A percentile compares a stretch with the other conserved stretches of the same genome.
Evolutionary conservation across 2,113 vertebrate species (phyloP).

Genomic region (Beaufortia kweichowensis): DNA sequence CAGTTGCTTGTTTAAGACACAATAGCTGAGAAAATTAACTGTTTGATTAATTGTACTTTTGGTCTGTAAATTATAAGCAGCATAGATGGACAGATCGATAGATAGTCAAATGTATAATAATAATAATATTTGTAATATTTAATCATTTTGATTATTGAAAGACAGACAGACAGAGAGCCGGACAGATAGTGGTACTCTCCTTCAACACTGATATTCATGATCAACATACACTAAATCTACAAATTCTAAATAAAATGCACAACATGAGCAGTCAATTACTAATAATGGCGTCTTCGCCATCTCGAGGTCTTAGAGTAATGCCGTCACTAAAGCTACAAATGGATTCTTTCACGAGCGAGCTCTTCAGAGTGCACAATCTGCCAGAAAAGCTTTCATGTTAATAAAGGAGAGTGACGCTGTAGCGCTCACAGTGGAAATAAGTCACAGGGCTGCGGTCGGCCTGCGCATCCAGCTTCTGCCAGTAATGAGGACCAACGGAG

Average conservation of each 20-base stretch:
- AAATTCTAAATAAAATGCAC: slow-evolving; percentile 35
- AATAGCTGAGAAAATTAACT: slow-evolving; percentile 36
- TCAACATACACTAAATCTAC: not conserved
- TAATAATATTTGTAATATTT: too few species aligned
- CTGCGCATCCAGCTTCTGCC: slow-evolving; percentile 39
- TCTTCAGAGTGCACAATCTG: slow-evolving; percentile 52
- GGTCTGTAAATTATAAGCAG: too few species aligned
- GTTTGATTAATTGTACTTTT: too few species aligned
- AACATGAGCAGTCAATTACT: slow-evolving; percentile 47
- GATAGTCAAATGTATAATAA: too few species aligned
- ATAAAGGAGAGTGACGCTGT: slow-evolving; percentile 63
- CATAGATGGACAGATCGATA: too few species aligned
- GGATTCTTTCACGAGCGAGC: slow-evolving; percentile 33
- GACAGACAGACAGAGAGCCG: too few species aligned
- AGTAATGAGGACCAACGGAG: slow-evolving; percentile 52
- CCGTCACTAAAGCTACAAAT: slow-evolving; percentile 52
- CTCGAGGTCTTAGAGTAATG: slow-evolving; percentile 26
- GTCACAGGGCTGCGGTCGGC: slow-evolving; percentile 50
- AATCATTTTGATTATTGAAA: too few species aligned
- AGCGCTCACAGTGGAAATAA: slow-evolving; percentile 55
- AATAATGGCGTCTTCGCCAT: slow-evolving; percentile 52
- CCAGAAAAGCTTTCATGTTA: slow-evolving; percentile 67
- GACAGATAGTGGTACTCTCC: too few species aligned
- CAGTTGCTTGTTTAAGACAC: slow-evolving; percentile 61
- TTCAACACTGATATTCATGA: not conserved